Evolutionary conservation across 1,140 invertebrate species (phyloP), one percentile per base, ranked within the genome.

Genomic region (Pararge aegeria): DNA sequence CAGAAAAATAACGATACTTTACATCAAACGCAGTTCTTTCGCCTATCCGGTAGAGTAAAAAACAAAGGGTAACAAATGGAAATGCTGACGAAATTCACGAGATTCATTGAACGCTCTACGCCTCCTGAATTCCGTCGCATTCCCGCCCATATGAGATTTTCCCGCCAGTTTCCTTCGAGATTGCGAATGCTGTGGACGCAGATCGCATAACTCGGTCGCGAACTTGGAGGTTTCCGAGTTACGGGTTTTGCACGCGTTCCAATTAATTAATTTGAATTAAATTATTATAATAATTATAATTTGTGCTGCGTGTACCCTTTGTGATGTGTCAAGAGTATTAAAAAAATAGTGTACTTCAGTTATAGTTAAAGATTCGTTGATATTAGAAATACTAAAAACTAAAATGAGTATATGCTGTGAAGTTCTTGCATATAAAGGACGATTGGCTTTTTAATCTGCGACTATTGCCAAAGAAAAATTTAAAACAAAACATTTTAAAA

Each of bases 151-250:
- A 64, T 52, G 66, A 74, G 70, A 75, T 81, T 83, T 86, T 40
- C 80, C 79, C 83, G 83, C 83, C 80, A 86, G 83, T 86, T 82
- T 82, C 71, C 68, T 66, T 30, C 61, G 56, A 76, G 72, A 75
- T 68, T 62, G 60, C 70, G 78, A 68, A 73, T 75, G 69, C 60
- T 70, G 65, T 27, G 60, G 77, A 75, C 80, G 80, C 58, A 42
- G 34, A 53, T 59, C 19, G 38, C 53, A 19, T 38, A 12, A 15
- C 5, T 12, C 13, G 1, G 2, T 19, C 24, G 21, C 24, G 38
- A 55, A 55, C 34, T 55, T 29, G 1, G 51, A 2, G 34, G 7
- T 55, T 44, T 27, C 5, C 37, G 51, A 16, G 18, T 38, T 24
- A 24, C 15, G 21, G 20, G 27, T 40, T 55, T 55, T 15, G 40